Conservation (phyloP, 2,113 vertebrate genomes). For the Oncorhynchus gorbuscha region DNA sequence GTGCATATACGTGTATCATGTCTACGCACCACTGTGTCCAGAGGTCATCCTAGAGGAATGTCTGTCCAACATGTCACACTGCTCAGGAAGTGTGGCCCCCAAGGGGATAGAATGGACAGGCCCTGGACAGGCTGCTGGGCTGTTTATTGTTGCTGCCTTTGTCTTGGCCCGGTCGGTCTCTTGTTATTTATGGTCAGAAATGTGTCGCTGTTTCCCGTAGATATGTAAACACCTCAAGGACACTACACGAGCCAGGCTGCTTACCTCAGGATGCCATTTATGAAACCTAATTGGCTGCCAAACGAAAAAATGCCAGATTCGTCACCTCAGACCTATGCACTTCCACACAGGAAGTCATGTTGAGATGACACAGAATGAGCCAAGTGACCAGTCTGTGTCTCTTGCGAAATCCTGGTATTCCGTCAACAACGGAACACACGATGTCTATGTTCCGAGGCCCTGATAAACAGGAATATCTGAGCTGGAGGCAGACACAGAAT, state of each 20-base stretch:
- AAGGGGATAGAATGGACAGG: conserved; percentile 66
- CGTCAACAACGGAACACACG: conserved; percentile 7
- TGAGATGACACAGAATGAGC: not conserved
- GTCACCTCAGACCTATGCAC: not conserved
- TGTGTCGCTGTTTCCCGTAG: conserved; percentile 61
- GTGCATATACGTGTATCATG: conserved; percentile 7
- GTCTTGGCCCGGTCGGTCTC: conserved; percentile 37
- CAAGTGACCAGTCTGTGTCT: not conserved
- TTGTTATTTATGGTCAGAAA: conserved; percentile 74
- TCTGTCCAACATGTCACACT: conserved; percentile 73
- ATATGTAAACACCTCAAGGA: conserved; percentile 73
- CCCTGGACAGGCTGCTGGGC: conserved; percentile 6
- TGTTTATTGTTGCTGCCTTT: conserved; percentile 79
- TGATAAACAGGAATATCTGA: conserved; percentile 4
- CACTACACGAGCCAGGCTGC: conserved; percentile 28
- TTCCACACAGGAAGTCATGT: not conserved
- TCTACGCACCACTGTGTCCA: conserved; percentile 36
- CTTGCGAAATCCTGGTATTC: conserved; percentile 5
- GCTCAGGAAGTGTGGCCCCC: conserved; percentile 77
- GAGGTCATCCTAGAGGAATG: conserved; percentile 65
- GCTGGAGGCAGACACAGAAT: conserved; percentile 53
- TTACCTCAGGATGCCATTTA: not conserved
- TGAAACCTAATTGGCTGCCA: not conserved
- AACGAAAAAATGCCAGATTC: not conserved
- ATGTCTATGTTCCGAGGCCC: conserved; percentile 13